These are phyloP conservation scores for Murina feae DNA, from an alignment of 2,113 vertebrate species.

Conservation along the genomic window DNA sequence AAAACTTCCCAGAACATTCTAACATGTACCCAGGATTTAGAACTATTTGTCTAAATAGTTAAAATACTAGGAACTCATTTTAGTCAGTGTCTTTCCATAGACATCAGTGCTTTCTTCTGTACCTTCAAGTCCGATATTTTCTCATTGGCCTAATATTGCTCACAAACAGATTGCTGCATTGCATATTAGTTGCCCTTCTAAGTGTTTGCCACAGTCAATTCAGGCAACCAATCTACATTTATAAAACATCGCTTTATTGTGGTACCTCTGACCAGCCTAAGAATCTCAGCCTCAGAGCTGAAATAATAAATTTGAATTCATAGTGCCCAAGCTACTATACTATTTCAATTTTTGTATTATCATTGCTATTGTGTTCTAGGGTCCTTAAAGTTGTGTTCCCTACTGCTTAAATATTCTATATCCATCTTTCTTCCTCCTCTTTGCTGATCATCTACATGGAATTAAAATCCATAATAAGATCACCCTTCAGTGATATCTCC, in stretches of 20 bases:
- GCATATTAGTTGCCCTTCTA: neutral
- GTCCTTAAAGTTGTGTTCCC: neutral
- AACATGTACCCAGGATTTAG: neutral
- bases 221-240: neutral
- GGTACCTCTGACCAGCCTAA: neutral
- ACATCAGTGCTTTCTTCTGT: neutral
- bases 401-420: neutral
- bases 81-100: neutral
- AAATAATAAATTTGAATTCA: conserved; percentile 24
- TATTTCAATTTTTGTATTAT: conserved; percentile 6
- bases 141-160: neutral
- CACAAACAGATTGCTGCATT: neutral
- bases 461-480: conserved; percentile 25
- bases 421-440: neutral
- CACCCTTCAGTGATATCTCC: neutral
- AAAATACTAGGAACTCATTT: neutral
- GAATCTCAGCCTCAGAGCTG: neutral
- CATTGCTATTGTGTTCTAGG: neutral
- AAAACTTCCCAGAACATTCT: neutral
- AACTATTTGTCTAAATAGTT: neutral
- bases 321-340: neutral
- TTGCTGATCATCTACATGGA: neutral
- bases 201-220: neutral
- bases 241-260: neutral
- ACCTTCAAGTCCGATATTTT: neutral